Percentiles rank a stretch among this genome's conserved stretches.
Conservation (phyloP, 2,797 vertebrate species). For the Glossophaga mutica region DNA sequence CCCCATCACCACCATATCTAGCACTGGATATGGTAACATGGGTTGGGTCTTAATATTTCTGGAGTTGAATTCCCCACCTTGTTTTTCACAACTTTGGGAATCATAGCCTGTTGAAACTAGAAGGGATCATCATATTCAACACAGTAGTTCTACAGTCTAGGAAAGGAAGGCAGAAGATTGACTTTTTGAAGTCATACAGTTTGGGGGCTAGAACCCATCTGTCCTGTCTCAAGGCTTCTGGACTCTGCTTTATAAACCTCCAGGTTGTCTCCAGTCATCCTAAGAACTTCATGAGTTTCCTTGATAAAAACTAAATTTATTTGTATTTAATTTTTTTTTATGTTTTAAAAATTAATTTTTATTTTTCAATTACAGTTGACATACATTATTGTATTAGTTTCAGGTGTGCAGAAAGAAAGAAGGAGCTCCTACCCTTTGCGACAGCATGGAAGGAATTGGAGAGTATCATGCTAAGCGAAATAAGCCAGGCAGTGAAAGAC, state of each 20-base stretch:
- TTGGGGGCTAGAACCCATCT: neutral
- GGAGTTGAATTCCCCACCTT: neutral
- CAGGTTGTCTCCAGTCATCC: neutral
- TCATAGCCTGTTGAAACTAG: neutral
- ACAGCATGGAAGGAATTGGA: too few species aligned
- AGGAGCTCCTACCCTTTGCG: too few species aligned
- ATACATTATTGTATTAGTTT: too few species aligned
- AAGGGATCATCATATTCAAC: neutral
- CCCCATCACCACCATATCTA: neutral
- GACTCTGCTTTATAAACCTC: conserved; percentile 7
- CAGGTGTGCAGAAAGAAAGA: too few species aligned
- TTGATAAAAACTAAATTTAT: conserved; percentile 50
- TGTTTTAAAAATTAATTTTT: too few species aligned
- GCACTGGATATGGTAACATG: neutral
- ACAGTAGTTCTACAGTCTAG: neutral
- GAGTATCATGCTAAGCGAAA: too few species aligned
- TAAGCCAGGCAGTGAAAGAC: too few species aligned
- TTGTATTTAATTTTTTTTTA: conserved; percentile 36
- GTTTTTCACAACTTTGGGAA: neutral
- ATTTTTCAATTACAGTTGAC: too few species aligned
- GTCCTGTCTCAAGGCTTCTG: neutral
- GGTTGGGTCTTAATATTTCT: neutral
- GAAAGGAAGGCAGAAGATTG: neutral
- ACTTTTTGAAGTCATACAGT: neutral
- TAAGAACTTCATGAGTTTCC: neutral